Conservation (phyloP, 2,797 vertebrate species). For the Columba guinea region DNA sequence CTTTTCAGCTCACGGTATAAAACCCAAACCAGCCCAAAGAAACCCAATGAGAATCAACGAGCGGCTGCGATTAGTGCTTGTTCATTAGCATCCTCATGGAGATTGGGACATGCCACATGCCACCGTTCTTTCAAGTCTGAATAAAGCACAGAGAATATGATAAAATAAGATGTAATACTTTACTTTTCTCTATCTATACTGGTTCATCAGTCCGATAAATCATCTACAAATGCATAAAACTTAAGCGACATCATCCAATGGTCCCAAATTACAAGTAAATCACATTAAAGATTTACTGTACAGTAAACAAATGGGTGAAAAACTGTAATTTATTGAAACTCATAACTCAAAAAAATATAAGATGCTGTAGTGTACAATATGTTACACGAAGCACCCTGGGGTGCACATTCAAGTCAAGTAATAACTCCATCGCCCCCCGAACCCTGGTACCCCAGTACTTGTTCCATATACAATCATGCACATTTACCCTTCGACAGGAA, state of each 20-base stretch:
- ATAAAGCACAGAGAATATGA: constrained; percentile 48
- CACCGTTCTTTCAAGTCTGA: background rate
- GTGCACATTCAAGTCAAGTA: constrained; percentile 88
- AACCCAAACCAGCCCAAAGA: background rate
- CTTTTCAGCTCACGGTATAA: background rate
- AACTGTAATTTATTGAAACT: constrained; percentile 88
- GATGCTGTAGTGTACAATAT: constrained; percentile 90
- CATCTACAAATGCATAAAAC: constrained; percentile 54
- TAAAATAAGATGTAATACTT: constrained; percentile 58
- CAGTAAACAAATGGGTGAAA: constrained; percentile 83
- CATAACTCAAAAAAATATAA: constrained; percentile 89
- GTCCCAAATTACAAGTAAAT: constrained; percentile 44
- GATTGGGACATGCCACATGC: background rate
- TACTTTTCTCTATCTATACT: constrained; percentile 41
- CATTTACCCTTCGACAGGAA: constrained; percentile 82
- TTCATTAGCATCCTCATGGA: background rate
- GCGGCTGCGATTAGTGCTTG: background rate
- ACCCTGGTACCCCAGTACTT: constrained; percentile 80
- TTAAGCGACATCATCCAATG: constrained; percentile 37
- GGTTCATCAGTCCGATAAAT: constrained; percentile 25
- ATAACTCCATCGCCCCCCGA: constrained; percentile 77
- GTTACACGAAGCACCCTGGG: constrained; percentile 83
- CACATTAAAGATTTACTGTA: constrained; percentile 55
- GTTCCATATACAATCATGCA: constrained; percentile 86
- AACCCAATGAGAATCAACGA: background rate